Conservation (phyloP, 2,113 vertebrate species). For the Podarcis raffonei region DNA sequence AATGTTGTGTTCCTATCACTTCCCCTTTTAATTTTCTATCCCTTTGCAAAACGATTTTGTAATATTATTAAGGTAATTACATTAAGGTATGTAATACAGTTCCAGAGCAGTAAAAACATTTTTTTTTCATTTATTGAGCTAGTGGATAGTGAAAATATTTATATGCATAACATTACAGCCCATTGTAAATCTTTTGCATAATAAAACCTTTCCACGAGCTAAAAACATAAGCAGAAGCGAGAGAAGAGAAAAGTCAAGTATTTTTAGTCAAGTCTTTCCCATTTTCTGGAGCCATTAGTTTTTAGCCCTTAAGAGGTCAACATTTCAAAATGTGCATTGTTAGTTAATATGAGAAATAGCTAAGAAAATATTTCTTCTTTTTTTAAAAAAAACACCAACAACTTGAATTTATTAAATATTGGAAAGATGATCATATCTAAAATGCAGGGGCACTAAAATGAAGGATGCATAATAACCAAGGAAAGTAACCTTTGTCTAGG, state of each 20-base stretch:
- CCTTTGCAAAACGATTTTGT: slow-evolving; percentile 8
- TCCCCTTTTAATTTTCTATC: neutral
- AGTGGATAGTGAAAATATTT: slow-evolving; percentile 13
- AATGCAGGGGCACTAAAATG: neutral
- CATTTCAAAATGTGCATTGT: neutral
- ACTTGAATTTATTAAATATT: neutral
- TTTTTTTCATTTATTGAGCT: slow-evolving; percentile 29
- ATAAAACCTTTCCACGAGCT: slow-evolving; percentile 23
- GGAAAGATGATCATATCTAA: neutral
- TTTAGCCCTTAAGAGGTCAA: neutral
- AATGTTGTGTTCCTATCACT: slow-evolving; percentile 12
- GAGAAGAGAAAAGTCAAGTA: neutral
- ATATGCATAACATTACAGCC: neutral
- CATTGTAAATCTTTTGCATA: slow-evolving; percentile 21
- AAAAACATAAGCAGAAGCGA: slow-evolving; percentile 16
- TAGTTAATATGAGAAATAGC: neutral
- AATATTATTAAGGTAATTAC: slow-evolving; percentile 27
- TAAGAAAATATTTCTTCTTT: neutral
- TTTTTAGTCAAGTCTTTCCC: neutral
- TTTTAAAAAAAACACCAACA: too few species aligned
- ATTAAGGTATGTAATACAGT: slow-evolving; percentile 18
- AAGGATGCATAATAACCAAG: neutral
- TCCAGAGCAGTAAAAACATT: slow-evolving; percentile 38
- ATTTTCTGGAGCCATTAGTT: neutral
- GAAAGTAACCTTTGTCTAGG: neutral